A percentile compares a stretch with the other conserved stretches of the same genome.
Conservation (phyloP, 2,888 invertebrate genomes). For the Agrilus mali region DNA sequence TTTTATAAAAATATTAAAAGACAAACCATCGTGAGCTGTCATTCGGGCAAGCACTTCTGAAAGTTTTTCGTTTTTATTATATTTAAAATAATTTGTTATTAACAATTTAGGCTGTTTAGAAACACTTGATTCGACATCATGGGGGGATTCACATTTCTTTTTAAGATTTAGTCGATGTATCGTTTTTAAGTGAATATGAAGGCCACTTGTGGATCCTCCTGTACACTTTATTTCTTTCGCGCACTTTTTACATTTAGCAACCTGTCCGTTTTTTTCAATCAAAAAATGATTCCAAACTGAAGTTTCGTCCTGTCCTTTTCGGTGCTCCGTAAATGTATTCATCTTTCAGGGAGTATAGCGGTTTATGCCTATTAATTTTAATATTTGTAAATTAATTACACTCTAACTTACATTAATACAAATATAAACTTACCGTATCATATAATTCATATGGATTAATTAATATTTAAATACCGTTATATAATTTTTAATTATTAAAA, state of each 20-base stretch:
- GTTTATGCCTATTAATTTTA: constrained; percentile 5
- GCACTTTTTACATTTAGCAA: constrained; percentile 5
- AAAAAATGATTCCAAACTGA: constrained; percentile 3
- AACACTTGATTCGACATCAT: constrained; percentile 3
- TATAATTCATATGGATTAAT: too few species aligned
- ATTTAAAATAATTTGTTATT: constrained; percentile 7
- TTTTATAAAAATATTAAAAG: constrained; percentile 6
- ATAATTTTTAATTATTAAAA: too few species aligned
- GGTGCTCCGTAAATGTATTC: constrained; percentile 7
- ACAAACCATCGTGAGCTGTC: constrained; percentile 6
- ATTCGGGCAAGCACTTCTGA: constrained; percentile 1
- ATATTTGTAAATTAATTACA: constrained; percentile 7
- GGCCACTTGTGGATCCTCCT: constrained; percentile 6
- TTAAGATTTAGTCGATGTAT: constrained; percentile 7
- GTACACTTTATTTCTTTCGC: constrained; percentile 7
- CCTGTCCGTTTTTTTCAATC: background rate
- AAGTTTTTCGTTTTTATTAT: constrained; percentile 2
- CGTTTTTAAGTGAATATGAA: constrained; percentile 8
- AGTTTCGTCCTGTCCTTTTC: constrained; percentile 3
- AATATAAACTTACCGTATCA: constrained; percentile 7
- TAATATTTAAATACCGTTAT: too few species aligned
- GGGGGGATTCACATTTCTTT: constrained; percentile 5
- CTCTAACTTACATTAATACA: constrained; percentile 6
- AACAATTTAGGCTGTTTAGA: constrained; percentile 3
- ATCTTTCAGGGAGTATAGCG: constrained; percentile 6